Conservation (phyloP, 2,113 vertebrate species). For the Tiliqua scincoides region DNA sequence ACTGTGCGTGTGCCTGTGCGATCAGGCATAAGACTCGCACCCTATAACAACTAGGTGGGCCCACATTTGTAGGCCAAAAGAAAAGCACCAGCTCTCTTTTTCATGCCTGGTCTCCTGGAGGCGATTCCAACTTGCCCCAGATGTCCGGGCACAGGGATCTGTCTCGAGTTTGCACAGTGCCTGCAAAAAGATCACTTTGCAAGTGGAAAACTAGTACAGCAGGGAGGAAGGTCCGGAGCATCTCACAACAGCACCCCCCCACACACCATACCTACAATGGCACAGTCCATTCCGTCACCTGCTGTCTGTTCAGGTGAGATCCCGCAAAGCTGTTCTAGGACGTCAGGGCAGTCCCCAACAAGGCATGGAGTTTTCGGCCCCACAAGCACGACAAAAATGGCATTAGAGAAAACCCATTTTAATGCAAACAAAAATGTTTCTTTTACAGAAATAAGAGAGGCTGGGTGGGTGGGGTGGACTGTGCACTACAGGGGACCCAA, state of each 20-base stretch:
- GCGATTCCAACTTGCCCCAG: not conserved
- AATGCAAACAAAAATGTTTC: not conserved
- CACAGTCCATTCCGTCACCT: no score
- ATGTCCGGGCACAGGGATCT: not conserved
- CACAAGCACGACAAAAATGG: not conserved
- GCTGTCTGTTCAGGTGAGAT: not conserved
- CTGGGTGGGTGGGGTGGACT: not conserved
- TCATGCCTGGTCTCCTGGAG: not conserved
- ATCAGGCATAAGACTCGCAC: no score
- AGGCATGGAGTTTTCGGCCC: not conserved
- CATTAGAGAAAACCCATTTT: not conserved
- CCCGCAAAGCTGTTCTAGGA: no score
- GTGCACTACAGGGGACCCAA: not conserved
- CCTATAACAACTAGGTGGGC: no score
- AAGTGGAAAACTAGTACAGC: not conserved
- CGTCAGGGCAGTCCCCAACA: no score
- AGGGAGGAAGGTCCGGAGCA: not conserved
- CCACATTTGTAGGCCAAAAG: no score
- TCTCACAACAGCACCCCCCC: no score
- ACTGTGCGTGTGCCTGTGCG: no score
- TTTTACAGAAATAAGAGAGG: not conserved
- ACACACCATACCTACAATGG: no score
- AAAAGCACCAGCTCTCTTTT: not conserved
- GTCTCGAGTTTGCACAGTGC: no score
- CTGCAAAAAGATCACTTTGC: not conserved